Base-by-base conservation (phyloP, 2,113 vertebrate species). In the Ibidorhyncha struthersii region DNA sequence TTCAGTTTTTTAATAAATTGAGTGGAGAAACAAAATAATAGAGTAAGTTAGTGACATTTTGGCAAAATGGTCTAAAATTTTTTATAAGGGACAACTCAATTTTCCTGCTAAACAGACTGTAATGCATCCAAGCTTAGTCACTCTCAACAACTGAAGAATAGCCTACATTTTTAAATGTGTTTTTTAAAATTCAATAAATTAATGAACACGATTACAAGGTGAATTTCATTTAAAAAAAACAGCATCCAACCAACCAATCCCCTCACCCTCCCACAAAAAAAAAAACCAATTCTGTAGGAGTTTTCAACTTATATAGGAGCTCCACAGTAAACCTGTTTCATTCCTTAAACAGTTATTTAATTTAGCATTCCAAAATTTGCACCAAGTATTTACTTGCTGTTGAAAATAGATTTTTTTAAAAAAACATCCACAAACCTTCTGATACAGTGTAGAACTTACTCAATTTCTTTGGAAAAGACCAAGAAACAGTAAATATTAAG, bases 221-320 rank as follows among this genome's bases (percentile, higher is more conserved):
- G 26, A 73, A n/a, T 7, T 61, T 71, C 1, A 41, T 70, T 83
- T 76, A 26, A 38, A 43, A 81, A 78, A 7, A 52, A 7, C 7
- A 52, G 8, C 6, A 38, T 18, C 2, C 34, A 63, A 6, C 13
- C 22, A 67, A 2, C 9, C 2, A 56, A 32, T 7, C 1, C 52
- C 5, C 6, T 77, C 17, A 40, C 15, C 25, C 4, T 56, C 15
- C 34, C 58, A 6, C n/a, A 4, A 16, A 61, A 61, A 58, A 36
- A 36, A 45, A 45, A 7, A 7, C 2, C 6, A 38, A 14, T 38
- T 36, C 59, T 61, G 23, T 61, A 9, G 14, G 59, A 38, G 25
- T 61, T 61, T 61, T 61, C n/a, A 61, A 25, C 9, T 36, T 61
- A 36, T 26, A 61, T 36, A 61, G 14, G n/a, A 25, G n/a, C 9